These are phyloP conservation scores for Eurypyga helias DNA, from an alignment of 2,113 vertebrate species.

Conservation along the genomic window DNA sequence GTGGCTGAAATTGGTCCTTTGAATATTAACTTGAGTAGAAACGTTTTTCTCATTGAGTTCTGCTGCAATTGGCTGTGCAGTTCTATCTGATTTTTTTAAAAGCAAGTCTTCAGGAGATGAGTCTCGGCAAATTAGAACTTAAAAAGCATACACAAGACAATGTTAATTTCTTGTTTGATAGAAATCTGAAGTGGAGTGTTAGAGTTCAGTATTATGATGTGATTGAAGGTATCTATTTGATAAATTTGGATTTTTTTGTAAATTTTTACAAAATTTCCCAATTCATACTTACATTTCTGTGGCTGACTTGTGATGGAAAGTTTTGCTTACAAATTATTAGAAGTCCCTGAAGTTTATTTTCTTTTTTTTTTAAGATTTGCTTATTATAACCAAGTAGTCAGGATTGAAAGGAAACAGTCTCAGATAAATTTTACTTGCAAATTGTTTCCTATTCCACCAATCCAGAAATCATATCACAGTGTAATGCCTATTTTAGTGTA, in stretches of 20 bases:
- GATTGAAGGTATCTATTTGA: conserved; percentile 51
- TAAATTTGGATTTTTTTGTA: neutral
- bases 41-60: neutral
- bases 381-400: neutral
- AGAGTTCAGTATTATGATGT: conserved; percentile 3
- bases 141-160: neutral
- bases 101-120: neutral
- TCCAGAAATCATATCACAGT: conserved; percentile 22
- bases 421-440: conserved; percentile 74
- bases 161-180: neutral
- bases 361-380: neutral
- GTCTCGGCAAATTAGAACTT: neutral
- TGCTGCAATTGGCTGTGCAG: neutral
- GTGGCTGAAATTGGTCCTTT: neutral
- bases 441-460: conserved; percentile 76
- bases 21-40: neutral
- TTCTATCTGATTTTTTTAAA: neutral
- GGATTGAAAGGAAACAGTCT: conserved; percentile 64
- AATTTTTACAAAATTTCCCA: neutral
- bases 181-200: neutral
- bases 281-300: neutral
- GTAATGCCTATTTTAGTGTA: conserved; percentile 59
- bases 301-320: conserved; percentile 9
- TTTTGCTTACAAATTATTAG: conserved; percentile 14
- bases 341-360: neutral